Evolutionary conservation across 2,888 invertebrate genomes (phyloP).

Genomic region (Torymus texanus): DNA sequence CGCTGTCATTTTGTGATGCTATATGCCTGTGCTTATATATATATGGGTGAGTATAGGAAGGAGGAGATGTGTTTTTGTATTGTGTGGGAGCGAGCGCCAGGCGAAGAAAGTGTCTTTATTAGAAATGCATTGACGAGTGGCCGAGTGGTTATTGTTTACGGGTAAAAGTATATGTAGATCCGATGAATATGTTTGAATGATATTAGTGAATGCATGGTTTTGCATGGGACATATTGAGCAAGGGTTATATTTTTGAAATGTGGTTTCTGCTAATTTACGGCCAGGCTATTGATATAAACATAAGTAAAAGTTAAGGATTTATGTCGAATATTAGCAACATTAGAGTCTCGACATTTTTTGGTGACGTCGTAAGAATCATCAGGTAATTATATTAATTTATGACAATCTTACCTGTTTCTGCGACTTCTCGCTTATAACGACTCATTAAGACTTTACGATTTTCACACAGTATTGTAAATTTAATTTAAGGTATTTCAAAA

Average conservation of each 20-base stretch:
- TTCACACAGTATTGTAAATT: slow-evolving; percentile 8
- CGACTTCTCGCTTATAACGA: slow-evolving; percentile 5
- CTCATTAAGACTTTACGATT: slow-evolving; percentile 29
- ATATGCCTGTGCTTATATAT: background rate
- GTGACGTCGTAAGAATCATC: slow-evolving; percentile 10
- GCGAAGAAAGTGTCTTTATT: slow-evolving; percentile 64
- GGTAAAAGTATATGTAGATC: background rate
- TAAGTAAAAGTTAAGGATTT: no score
- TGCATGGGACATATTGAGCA: background rate
- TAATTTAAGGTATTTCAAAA: slow-evolving; percentile 3
- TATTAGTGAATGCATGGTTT: slow-evolving; percentile 6
- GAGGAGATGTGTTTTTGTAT: background rate
- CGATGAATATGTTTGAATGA: no score
- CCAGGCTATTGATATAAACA: no score
- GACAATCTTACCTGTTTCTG: slow-evolving; percentile 16
- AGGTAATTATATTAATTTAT: slow-evolving; percentile 35
- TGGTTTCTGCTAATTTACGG: no score
- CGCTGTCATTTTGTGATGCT: slow-evolving; percentile 61
- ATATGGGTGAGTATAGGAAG: no score
- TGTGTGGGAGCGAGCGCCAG: slow-evolving; percentile 53
- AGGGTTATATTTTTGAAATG: no score
- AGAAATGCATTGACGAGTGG: slow-evolving; percentile 38
- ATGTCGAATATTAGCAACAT: no score
- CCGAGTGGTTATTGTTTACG: background rate
- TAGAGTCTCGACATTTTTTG: no score